A percentile compares a stretch with the other conserved stretches of the same genome.
These are phyloP conservation scores for Chrysodeixis includens DNA, from an alignment of 2,888 invertebrate species.

Conservation along the genomic window DNA sequence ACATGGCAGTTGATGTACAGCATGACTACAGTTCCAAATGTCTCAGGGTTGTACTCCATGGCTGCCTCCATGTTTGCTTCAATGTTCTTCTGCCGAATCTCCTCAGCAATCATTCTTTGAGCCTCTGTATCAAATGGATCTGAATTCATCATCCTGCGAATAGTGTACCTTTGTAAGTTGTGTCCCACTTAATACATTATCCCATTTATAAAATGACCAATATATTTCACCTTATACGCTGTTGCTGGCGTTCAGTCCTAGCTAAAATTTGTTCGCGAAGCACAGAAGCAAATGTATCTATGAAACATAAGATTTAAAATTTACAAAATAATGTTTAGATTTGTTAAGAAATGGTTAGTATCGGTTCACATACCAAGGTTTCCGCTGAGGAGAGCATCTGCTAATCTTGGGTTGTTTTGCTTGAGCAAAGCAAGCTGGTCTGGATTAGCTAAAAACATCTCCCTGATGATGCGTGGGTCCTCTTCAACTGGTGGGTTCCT, in stretches of 20 bases:
- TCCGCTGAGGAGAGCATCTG: constrained; percentile 96
- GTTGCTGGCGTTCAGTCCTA: constrained; percentile 94
- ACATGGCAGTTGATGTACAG: constrained; percentile 99
- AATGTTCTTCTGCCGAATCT: constrained; percentile 98
- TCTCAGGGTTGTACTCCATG: constrained; percentile 99
- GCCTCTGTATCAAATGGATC: constrained; percentile 99
- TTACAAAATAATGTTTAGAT: constrained; percentile 32
- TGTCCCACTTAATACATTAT: constrained; percentile 32
- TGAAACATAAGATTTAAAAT: constrained; percentile 61
- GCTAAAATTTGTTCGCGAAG: constrained; percentile 95
- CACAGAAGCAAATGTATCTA: constrained; percentile 94
- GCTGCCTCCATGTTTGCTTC: constrained; percentile 99
- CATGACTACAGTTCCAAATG: constrained; percentile 99
- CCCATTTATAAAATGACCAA: constrained; percentile 30
- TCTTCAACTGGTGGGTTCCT: constrained; percentile 90
- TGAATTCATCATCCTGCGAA: constrained; percentile 94
- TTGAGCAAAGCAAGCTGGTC: constrained; percentile 96
- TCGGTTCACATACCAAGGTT: constrained; percentile 90
- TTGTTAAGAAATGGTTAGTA: constrained; percentile 13
- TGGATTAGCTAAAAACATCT: constrained; percentile 96
- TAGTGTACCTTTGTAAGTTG: constrained; percentile 37
- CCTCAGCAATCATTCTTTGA: constrained; percentile 98
- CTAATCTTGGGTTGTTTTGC: constrained; percentile 97
- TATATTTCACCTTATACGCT: constrained; percentile 89
- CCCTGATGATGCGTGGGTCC: constrained; percentile 95